Percentiles rank a stretch among this genome's conserved stretches.
Evolutionary conservation across 2,113 vertebrate genomes (phyloP).

Genomic region (Elaphurus davidianus): DNA sequence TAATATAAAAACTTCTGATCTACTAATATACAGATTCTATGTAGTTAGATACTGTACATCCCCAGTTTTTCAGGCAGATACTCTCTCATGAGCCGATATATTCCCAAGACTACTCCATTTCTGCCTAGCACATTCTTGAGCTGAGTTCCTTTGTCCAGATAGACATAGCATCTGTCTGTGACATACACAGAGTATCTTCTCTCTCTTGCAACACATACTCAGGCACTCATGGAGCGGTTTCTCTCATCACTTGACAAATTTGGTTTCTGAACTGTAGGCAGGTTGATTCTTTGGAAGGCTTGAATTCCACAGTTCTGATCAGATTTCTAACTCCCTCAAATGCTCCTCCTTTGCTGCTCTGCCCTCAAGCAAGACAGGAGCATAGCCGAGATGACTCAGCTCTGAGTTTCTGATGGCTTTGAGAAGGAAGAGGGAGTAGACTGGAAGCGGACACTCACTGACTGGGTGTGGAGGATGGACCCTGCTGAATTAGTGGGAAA

Average conservation of each 20-base stretch:
- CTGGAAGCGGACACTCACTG: accelerated
- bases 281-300: background rate
- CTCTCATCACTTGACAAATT: background rate
- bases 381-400: background rate
- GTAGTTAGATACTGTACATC: background rate
- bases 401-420: background rate
- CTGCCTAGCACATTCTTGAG: background rate
- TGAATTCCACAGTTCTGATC: background rate
- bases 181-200: background rate
- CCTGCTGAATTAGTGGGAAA: background rate
- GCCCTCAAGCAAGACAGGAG: background rate
- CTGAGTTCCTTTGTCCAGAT: background rate
- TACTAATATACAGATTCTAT: background rate
- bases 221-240: background rate
- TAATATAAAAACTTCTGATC: background rate
- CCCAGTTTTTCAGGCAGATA: background rate
- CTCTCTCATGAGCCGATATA: too few relatives aligned
- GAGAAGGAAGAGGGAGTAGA: background rate
- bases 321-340: background rate
- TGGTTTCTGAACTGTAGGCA: background rate
- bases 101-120: background rate
- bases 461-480: too few relatives aligned
- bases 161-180: background rate
- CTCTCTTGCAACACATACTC: background rate
- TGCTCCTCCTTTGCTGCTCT: background rate